phyloP scores from a whole-genome alignment of 2,888 invertebrate species.

The Neoascia interrupta region DNA sequence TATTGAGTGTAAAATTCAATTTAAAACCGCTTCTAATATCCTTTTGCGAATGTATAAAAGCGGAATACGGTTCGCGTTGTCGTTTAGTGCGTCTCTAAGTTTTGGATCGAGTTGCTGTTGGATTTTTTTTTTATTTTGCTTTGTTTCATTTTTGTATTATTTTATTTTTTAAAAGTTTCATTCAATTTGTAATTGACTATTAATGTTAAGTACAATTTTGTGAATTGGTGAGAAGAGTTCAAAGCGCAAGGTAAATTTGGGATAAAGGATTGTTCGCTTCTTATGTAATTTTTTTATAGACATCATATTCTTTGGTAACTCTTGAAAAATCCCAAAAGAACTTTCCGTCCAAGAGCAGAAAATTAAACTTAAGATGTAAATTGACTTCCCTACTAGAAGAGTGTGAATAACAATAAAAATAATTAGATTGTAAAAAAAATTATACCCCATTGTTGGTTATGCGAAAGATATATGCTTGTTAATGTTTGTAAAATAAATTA shows the following conservation, averaged over 20 bases:
- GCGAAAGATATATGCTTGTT: too few species aligned
- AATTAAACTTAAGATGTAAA: constrained; percentile 55
- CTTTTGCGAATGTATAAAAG: constrained; percentile 38
- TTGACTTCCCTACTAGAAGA: constrained; percentile 74
- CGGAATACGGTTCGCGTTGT: not conserved
- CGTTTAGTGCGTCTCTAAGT: not conserved
- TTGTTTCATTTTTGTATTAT: not conserved
- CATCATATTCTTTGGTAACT: not conserved
- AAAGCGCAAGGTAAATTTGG: too few species aligned
- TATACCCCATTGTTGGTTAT: too few species aligned
- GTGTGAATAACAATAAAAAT: constrained; percentile 74
- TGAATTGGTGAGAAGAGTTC: too few species aligned
- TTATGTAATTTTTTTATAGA: not conserved
- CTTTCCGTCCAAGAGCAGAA: constrained; percentile 10
- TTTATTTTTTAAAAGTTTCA: not conserved
- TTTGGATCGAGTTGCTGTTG: not conserved
- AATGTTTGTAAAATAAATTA: not conserved
- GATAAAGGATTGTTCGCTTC: too few species aligned
- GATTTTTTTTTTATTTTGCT: not conserved
- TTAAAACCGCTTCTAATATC: constrained; percentile 25
- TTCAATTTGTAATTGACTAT: too few species aligned
- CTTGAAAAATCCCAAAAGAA: constrained; percentile 8
- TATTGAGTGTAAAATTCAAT: constrained; percentile 70
- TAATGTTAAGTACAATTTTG: too few species aligned
- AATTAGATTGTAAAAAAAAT: constrained; percentile 47